Evolutionary conservation across 2,797 vertebrate genomes (phyloP).

Genomic region (Linurgus olivaceus): DNA sequence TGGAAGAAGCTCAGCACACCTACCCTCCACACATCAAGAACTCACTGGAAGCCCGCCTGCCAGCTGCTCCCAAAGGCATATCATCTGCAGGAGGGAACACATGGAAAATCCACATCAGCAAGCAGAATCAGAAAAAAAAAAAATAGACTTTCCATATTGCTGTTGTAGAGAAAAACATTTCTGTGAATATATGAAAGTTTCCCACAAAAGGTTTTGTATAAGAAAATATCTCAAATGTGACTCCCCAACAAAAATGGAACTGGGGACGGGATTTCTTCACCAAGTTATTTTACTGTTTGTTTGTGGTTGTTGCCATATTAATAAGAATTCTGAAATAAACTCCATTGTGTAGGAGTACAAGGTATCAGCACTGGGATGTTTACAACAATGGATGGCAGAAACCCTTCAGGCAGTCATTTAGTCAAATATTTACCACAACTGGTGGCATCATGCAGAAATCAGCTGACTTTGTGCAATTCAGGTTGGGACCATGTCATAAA

Average conservation of each 20-base stretch:
- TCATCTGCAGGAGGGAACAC: slow-evolving; percentile 81
- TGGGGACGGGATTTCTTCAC: neutral
- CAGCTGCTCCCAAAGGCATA: slow-evolving; percentile 81
- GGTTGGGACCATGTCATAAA: neutral
- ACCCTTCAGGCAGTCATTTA: neutral
- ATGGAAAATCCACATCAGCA: neutral
- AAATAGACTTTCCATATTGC: neutral
- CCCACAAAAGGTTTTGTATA: neutral
- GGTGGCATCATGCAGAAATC: neutral
- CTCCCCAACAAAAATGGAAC: neutral
- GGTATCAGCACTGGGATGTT: neutral
- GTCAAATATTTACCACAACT: neutral
- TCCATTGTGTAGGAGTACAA: neutral
- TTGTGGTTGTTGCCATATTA: neutral
- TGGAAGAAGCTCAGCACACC: slow-evolving; percentile 64
- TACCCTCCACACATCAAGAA: slow-evolving; percentile 93
- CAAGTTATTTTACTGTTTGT: neutral
- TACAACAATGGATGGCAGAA: neutral
- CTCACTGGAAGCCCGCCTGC: slow-evolving; percentile 88
- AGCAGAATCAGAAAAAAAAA: neutral
- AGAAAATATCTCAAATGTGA: neutral
- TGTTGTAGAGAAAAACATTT: neutral
- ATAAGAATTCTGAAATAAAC: neutral
- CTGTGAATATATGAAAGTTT: neutral
- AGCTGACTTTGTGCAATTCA: neutral